Conservation (phyloP, 2,888 invertebrate species). For the Phortica okadai region DNA sequence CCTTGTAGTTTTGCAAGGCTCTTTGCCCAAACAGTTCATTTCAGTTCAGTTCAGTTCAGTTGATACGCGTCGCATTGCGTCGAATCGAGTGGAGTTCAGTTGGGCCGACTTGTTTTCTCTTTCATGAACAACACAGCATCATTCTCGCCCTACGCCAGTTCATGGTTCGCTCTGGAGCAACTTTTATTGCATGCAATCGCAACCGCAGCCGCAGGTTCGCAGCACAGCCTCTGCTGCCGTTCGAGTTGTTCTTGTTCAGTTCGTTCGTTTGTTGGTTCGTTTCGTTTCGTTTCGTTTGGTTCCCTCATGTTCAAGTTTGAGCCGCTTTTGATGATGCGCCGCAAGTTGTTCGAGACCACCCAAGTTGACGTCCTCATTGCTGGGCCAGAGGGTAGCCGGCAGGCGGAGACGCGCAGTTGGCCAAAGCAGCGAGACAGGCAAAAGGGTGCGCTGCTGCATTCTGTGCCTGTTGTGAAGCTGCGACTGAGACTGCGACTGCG, state of each 20-base stretch:
- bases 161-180: neutral
- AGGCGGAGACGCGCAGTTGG: neutral
- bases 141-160: neutral
- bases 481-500: slow-evolving; percentile 10
- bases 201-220: slow-evolving; percentile 36
- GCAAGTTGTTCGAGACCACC: slow-evolving; percentile 75
- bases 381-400: slow-evolving; percentile 47
- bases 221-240: slow-evolving; percentile 36
- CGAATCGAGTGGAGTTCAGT: neutral
- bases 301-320: slow-evolving; percentile 72
- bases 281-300: slow-evolving; percentile 37
- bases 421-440: slow-evolving; percentile 27
- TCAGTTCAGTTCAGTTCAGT: slow-evolving; percentile 39
- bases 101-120: neutral
- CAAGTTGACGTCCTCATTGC: slow-evolving; percentile 65
- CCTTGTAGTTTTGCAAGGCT: slow-evolving; percentile 36
- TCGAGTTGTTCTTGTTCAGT: slow-evolving; percentile 15
- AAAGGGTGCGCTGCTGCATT: slow-evolving; percentile 44
- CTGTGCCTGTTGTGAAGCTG: slow-evolving; percentile 23
- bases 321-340: slow-evolving; percentile 73
- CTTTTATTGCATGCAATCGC: slow-evolving; percentile 37
- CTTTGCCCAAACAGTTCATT: neutral
- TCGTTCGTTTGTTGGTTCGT: slow-evolving; percentile 51
- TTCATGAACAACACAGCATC: neutral
- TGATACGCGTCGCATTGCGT: neutral